These are phyloP conservation scores for Glandiceps talaboti DNA, from an alignment of 53 echinoderm and acorn worm species.

Conservation along the genomic window DNA sequence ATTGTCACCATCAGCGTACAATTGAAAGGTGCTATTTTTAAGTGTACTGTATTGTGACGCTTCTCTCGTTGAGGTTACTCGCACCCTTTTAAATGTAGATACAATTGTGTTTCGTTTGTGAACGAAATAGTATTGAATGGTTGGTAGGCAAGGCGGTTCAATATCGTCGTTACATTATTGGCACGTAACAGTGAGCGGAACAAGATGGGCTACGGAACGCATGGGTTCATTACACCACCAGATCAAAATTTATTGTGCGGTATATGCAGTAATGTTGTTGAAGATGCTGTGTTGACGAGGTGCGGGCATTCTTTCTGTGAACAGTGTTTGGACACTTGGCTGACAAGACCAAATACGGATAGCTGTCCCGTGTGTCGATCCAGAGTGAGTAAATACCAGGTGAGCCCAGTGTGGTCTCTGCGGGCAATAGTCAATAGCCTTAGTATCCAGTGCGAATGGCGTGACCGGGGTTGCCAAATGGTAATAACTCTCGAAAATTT, in stretches of 20 bases:
- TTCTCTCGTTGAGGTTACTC: too few relatives aligned
- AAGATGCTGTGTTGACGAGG: conserved; percentile 61
- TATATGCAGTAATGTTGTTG: conserved; percentile 64
- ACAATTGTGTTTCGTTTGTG: too few relatives aligned
- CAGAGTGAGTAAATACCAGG: conserved; percentile 40
- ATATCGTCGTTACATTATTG: too few relatives aligned
- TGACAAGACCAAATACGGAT: conserved; percentile 48
- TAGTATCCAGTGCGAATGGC: conserved; percentile 44
- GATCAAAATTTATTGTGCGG: conserved; percentile 77
- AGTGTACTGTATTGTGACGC: too few relatives aligned
- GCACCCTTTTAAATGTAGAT: too few relatives aligned
- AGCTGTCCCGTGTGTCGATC: conserved; percentile 84
- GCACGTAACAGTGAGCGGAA: too few relatives aligned
- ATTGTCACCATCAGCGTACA: too few relatives aligned
- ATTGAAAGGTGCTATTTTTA: too few relatives aligned
- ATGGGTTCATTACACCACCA: conserved; percentile 50
- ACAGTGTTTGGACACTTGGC: conserved; percentile 66
- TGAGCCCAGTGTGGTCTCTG: conserved; percentile 72
- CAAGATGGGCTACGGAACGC: conserved; percentile 58
- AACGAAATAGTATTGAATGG: too few relatives aligned
- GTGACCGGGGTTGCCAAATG: conserved; percentile 56
- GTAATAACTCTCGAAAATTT: conserved; percentile 51
- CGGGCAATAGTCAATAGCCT: conserved; percentile 62
- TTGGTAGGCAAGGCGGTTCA: too few relatives aligned
- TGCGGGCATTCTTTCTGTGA: conserved; percentile 86